A percentile compares a stretch with the other conserved stretches of the same genome.
These are phyloP conservation scores for Otus scops DNA, from an alignment of 2,797 vertebrate genomes.

Conservation along the genomic window DNA sequence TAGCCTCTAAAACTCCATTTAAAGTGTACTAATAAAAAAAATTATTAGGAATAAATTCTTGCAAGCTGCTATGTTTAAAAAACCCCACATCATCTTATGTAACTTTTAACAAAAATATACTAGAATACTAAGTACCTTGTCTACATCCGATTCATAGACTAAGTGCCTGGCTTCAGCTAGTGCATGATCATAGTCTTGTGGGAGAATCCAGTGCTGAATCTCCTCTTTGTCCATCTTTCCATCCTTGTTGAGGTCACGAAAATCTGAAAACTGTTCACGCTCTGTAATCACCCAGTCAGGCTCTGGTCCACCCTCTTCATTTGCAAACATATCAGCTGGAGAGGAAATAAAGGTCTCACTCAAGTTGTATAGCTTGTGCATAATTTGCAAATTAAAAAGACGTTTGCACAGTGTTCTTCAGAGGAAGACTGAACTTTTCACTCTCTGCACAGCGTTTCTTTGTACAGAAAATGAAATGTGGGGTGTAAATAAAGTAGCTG, in stretches of 20 bases:
- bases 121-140: constrained; percentile 83
- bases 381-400: neutral
- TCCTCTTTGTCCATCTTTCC: constrained; percentile 96
- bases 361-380: neutral
- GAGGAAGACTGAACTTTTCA: neutral
- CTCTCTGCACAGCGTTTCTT: neutral
- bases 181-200: constrained; percentile 95
- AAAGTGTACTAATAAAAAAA: neutral
- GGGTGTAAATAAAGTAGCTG: neutral
- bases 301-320: constrained; percentile 91
- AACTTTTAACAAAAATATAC: neutral
- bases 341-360: neutral
- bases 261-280: constrained; percentile 95
- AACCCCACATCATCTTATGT: neutral
- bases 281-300: constrained; percentile 95
- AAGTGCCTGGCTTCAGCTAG: constrained; percentile 94
- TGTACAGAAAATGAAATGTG: neutral
- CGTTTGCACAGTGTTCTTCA: neutral
- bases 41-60: neutral
- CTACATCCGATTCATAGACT: constrained; percentile 91
- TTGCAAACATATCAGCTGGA: constrained; percentile 97
- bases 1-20: neutral
- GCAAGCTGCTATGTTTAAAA: neutral
- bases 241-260: constrained; percentile 95
- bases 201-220: constrained; percentile 96